Evolutionary conservation across 53 echinoderm and acorn worm genomes (phyloP).

Genomic region (Antedon mediterranea): DNA sequence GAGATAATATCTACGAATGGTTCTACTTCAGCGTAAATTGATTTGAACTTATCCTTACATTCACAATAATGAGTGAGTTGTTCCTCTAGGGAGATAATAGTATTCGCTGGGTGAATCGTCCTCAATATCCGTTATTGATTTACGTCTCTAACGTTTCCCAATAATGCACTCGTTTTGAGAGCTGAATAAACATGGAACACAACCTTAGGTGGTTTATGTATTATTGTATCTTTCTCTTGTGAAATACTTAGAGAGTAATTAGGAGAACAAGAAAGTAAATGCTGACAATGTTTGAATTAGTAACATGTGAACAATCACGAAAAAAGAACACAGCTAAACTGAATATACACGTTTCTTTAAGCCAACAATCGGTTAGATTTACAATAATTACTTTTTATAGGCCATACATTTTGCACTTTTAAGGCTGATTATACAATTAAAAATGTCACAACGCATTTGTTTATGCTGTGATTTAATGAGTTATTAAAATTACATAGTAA

Average conservation of each 20-base stretch:
- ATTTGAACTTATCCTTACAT: background rate
- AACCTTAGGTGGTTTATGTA: background rate
- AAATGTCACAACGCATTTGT: too few species aligned
- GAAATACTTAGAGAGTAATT: background rate
- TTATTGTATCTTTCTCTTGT: background rate
- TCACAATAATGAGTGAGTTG: background rate
- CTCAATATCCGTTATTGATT: background rate
- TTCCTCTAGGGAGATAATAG: background rate
- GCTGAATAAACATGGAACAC: background rate
- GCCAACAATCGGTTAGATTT: too few species aligned
- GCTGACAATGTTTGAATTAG: background rate
- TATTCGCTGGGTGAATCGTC: background rate
- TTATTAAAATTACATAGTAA: too few species aligned
- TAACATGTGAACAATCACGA: background rate
- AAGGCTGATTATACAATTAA: too few species aligned
- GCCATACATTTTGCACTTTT: too few species aligned
- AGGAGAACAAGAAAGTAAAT: background rate
- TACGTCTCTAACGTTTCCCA: background rate
- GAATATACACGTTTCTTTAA: background rate
- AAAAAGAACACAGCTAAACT: background rate
- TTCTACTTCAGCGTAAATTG: background rate
- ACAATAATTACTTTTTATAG: too few species aligned
- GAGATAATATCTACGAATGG: background rate
- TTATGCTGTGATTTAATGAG: too few species aligned
- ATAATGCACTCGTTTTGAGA: background rate